phyloP scores from a whole-genome alignment of 1,140 invertebrate genomes.

The Zeugodacus cucurbitae region DNA sequence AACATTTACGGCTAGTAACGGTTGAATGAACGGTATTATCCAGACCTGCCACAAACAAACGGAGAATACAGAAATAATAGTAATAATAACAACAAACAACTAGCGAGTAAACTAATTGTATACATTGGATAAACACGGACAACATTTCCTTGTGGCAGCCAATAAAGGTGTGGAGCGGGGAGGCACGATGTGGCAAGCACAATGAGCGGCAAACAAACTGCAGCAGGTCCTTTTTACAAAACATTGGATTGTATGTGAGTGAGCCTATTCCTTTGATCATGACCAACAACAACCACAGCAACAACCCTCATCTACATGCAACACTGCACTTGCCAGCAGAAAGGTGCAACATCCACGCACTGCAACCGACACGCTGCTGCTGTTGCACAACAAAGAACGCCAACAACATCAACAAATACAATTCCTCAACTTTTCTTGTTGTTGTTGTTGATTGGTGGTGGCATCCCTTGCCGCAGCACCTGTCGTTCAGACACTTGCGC shows the following conservation, averaged over 20 bases:
- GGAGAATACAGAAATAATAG: background rate
- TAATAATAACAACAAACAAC: background rate
- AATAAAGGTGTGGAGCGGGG: background rate
- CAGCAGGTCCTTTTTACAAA: background rate
- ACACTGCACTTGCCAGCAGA: slow-evolving; percentile 19
- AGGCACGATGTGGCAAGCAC: background rate
- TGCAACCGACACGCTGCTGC: background rate
- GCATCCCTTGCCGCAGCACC: background rate
- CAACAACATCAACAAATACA: background rate
- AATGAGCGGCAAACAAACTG: background rate
- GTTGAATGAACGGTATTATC: slow-evolving; percentile 41
- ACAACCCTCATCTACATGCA: background rate
- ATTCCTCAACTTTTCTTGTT: background rate
- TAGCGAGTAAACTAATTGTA: slow-evolving; percentile 1
- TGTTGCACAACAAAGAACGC: background rate
- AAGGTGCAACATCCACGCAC: slow-evolving; percentile 22
- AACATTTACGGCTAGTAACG: background rate
- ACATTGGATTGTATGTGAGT: too few species aligned
- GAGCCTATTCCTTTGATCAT: too few species aligned
- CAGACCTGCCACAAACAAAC: background rate
- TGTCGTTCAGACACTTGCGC: background rate
- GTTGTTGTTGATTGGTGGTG: background rate
- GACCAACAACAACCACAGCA: background rate
- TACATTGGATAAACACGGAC: background rate
- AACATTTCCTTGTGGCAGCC: background rate